Evolutionary conservation across 2,113 vertebrate species (phyloP).

Genomic region (Solea senegalensis): DNA sequence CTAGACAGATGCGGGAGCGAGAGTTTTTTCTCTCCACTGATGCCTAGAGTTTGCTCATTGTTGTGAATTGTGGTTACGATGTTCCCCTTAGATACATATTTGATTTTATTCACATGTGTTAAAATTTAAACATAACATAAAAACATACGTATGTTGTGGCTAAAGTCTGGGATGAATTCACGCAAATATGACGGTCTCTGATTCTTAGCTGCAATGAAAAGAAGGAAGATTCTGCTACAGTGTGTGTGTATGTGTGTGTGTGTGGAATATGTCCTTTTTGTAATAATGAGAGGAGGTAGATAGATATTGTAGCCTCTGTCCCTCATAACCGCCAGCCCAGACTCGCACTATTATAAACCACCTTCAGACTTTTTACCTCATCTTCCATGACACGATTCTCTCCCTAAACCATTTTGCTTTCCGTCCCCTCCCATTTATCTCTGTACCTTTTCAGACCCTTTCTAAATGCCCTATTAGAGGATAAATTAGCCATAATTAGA

Average conservation of each 20-base stretch:
- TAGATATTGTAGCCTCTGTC: slow-evolving; percentile 12
- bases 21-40: too few relatives aligned
- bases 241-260: not conserved
- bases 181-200: too few relatives aligned
- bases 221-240: not conserved
- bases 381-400: slow-evolving; percentile 19
- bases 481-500: slow-evolving; percentile 41
- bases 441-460: slow-evolving; percentile 29
- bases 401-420: slow-evolving; percentile 2
- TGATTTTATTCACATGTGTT: too few relatives aligned
- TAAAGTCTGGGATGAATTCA: too few relatives aligned
- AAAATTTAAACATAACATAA: too few relatives aligned
- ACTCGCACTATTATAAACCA: slow-evolving; percentile 21
- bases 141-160: too few relatives aligned
- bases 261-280: not conserved
- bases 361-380: slow-evolving; percentile 3
- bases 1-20: too few relatives aligned
- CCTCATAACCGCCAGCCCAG: slow-evolving; percentile 14
- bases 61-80: too few relatives aligned
- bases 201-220: not conserved
- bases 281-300: not conserved
- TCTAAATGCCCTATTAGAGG: slow-evolving; percentile 30
- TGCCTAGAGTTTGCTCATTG: too few relatives aligned
- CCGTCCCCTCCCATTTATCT: slow-evolving; percentile 8
- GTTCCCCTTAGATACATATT: too few relatives aligned